Base-by-base conservation (phyloP, 64 coral and sea anemone species). In the Actinia equina region DNA sequence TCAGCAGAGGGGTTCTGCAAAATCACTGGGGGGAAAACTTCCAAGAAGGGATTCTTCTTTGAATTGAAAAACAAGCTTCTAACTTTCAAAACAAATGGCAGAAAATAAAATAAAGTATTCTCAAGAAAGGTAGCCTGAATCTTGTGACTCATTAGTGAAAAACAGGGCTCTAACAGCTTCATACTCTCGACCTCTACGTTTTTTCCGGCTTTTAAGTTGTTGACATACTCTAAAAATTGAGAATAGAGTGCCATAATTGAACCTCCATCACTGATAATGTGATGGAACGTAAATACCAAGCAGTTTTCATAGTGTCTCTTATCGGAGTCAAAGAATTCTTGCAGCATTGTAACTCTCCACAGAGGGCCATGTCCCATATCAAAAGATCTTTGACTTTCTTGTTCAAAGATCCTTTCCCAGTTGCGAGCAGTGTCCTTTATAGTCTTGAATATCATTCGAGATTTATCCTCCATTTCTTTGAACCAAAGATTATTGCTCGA, bases 201-300 rank as follows among this genome's bases (percentile, higher is more conserved):
- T 23, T 87, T 52, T 22, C 62, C 76, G 16, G 53, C 59, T 9
- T 91, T 30, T 27, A 91, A 76, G 52, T n/a, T 13, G 22, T 77
- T 70, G 1, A 87, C 77, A 57, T 81, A 91, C 44, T 91, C 71
- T 15, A 91, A 6, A 8, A 87, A 79, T 26, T 86, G 70, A 7
- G 44, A 80, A 42, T 91, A 52, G 3, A 91, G 56, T 81, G 76
- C 85, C 42, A 86, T 86, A 46, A 91, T 78, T 6, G 84, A 78
- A 67, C 51, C 42, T 18, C 84, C 84, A 65, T 91, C 89, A 52
- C 76, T 54, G 59, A 86, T 91, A 11, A 80, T 6, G n/a, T 91
- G 89, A 87, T 91, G 89, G 22, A 87, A 91, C 17, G 84, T 86
- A 82, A 91, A 91, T 5, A 91, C 8, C 41, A 91, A n/a, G 20